A percentile compares a stretch with the other conserved stretches of the same genome.
These are phyloP conservation scores for Chrysolina americana DNA, from an alignment of 2,888 invertebrate species.

Conservation along the genomic window DNA sequence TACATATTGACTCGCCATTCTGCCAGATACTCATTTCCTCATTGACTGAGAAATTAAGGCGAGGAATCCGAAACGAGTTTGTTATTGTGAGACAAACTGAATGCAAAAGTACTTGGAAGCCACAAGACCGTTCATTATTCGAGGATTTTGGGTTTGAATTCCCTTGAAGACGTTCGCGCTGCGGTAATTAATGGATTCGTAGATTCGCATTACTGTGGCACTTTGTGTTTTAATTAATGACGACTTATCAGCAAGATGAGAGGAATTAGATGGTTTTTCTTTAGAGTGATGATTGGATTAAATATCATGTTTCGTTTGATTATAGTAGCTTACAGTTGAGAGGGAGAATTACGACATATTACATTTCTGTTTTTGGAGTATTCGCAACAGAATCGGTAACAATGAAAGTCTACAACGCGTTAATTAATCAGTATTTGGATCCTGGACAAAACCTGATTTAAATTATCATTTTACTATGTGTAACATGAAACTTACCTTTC, in stretches of 20 bases:
- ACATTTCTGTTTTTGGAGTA: background rate
- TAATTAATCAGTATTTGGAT: too few relatives aligned
- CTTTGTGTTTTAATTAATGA: slow-evolving; percentile 27
- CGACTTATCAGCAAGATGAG: slow-evolving; percentile 23
- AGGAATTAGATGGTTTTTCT: slow-evolving; percentile 1
- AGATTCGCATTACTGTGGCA: slow-evolving; percentile 21
- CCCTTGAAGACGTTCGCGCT: slow-evolving; percentile 20
- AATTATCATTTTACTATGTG: too few relatives aligned
- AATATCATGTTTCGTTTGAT: slow-evolving; percentile 13
- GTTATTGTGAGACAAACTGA: slow-evolving; percentile 31
- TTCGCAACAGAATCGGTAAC: too few relatives aligned
- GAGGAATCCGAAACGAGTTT: slow-evolving; percentile 7
- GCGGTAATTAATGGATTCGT: slow-evolving; percentile 29
- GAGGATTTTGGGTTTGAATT: slow-evolving; percentile 25
- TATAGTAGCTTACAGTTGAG: background rate
- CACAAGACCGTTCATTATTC: slow-evolving; percentile 28
- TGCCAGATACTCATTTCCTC: slow-evolving; percentile 17
- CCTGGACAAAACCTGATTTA: too few relatives aligned
- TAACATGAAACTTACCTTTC: too few relatives aligned
- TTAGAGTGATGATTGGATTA: slow-evolving; percentile 2
- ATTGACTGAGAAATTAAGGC: slow-evolving; percentile 28
- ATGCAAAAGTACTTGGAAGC: slow-evolving; percentile 33
- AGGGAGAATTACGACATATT: background rate
- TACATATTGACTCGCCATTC: slow-evolving; percentile 30
- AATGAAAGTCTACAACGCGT: too few relatives aligned